phyloP scores from a whole-genome alignment of 2,797 vertebrate species.

The Notolabrus celidotus region DNA sequence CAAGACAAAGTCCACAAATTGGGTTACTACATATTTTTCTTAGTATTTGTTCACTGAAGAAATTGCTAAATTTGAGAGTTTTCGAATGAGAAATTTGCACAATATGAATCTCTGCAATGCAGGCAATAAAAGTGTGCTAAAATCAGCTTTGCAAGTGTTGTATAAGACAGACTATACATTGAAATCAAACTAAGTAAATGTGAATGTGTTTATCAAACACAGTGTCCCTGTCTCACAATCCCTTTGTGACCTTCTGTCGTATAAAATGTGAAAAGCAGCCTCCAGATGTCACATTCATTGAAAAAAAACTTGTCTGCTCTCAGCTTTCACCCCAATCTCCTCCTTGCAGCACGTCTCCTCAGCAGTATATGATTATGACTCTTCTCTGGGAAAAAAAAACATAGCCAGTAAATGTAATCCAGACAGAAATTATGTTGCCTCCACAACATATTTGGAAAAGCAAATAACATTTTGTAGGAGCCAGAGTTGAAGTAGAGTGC shows the following conservation, averaged over 20 bases:
- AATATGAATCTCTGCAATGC: too few species aligned
- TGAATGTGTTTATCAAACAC: background rate
- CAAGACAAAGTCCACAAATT: too few species aligned
- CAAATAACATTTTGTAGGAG: background rate
- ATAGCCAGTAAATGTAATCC: background rate
- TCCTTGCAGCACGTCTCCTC: background rate
- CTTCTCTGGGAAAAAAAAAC: background rate
- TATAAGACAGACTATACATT: background rate
- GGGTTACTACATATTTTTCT: too few species aligned
- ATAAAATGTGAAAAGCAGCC: background rate
- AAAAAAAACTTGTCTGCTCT: background rate
- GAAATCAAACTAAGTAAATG: background rate
- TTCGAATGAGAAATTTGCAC: background rate
- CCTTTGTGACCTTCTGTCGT: background rate
- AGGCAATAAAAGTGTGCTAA: background rate
- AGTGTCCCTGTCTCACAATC: background rate
- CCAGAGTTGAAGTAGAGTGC: slow-evolving; percentile 3
- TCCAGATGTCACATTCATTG: slow-evolving; percentile 1
- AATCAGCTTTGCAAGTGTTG: background rate
- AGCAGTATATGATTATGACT: background rate
- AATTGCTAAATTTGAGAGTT: too few species aligned
- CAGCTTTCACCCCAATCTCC: background rate
- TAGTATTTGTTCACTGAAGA: too few species aligned
- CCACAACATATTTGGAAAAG: background rate
- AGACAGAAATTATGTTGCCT: background rate